Evolutionary conservation across 2,113 vertebrate species (phyloP), one percentile per base, ranked within the genome.

Genomic region (Osmerus eperlanus): DNA sequence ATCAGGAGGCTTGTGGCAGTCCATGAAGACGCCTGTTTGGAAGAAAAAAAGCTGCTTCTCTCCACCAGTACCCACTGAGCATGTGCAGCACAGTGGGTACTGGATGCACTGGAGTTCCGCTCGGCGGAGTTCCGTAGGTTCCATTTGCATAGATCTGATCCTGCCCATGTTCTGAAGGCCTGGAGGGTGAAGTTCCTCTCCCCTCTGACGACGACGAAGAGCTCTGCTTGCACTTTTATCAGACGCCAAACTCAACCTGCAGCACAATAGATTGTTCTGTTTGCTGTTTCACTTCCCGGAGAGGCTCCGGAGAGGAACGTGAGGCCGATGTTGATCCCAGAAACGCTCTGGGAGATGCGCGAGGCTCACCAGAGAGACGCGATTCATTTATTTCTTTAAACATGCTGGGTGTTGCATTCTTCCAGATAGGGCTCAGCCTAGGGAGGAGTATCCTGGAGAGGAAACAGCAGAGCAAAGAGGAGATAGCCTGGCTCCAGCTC

Each of bases 161-260:
- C 76, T 78, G 78, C 73, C 6, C 7, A 9, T 41, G 36, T 41
- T 41, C 36, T 9, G 71, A 71, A 81, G 69, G 73, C 71, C 71
- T 77, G 73, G 74, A 76, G 77, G 54, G 65, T 28, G 58, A 41
- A 4, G 36, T 41, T 78, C 69, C 55, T 55, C 74, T 75, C 71
- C 79, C 56, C 74, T 74, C 56, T 68, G 14, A 3, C 23, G 61
- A n/a, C 25, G 60, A 71, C 73, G 71, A 83, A 80, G 76, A 83
- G 84, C 78, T 74, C 71, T 67, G 60, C 54, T 77, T 75, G 79
- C 79, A 78, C 67, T 82, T 83, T 80, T 80, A 82, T 82, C 83
- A 72, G 68, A 64, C 13, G 32, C 36, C 28, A 3, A 36, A 70
- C 64, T 67, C 41, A 74, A 76, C 75, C 56, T 67, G 69, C 61